Evolutionary conservation across 2,113 vertebrate species (phyloP).

Genomic region (Tursiops truncatus): DNA sequence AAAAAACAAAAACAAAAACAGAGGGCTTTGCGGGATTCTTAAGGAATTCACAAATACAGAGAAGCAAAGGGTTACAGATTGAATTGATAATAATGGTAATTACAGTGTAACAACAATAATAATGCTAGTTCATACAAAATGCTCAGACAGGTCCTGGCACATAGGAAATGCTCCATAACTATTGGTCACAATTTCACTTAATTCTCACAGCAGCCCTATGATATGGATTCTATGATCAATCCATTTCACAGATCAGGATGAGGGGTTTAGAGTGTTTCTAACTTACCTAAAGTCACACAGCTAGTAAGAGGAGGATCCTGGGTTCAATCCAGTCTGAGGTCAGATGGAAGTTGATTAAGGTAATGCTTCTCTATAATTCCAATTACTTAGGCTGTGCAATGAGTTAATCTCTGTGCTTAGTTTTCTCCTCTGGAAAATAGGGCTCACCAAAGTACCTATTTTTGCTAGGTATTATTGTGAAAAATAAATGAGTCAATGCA

Average conservation of each 20-base stretch:
- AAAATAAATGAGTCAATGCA: not conserved
- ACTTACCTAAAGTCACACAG: not conserved
- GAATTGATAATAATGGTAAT: not conserved
- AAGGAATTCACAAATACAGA: not conserved
- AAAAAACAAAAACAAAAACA: no score
- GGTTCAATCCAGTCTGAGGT: not conserved
- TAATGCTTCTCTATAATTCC: rapidly evolving
- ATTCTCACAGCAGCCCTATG: not conserved
- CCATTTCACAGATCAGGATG: not conserved
- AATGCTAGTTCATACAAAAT: not conserved
- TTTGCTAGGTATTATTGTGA: not conserved
- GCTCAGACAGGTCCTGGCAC: not conserved
- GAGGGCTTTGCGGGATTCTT: not conserved
- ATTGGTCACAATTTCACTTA: not conserved
- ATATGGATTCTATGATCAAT: not conserved
- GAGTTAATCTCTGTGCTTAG: not conserved
- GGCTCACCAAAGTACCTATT: not conserved
- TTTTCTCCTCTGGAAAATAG: not conserved
- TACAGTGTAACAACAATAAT: not conserved
- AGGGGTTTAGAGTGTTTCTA: not conserved
- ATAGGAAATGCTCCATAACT: not conserved
- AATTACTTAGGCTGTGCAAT: not conserved
- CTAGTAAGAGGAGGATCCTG: not conserved
- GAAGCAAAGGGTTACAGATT: not conserved
- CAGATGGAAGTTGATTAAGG: not conserved